These are phyloP conservation scores for Hofmannophila pseudospretella DNA, from an alignment of 2,888 invertebrate species.

Conservation along the genomic window DNA sequence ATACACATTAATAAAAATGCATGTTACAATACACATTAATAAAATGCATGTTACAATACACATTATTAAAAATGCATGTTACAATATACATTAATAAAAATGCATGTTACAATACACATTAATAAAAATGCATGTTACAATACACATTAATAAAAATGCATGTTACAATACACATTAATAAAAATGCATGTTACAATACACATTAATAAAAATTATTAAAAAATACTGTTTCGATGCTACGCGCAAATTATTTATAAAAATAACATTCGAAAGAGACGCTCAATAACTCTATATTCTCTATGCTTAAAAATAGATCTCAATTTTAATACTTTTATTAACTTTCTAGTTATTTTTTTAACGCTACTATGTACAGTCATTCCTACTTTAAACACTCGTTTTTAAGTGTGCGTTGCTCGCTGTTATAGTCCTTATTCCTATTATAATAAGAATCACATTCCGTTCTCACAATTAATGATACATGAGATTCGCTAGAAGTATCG, in stretches of 20 bases:
- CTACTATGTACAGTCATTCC: constrained; percentile 44
- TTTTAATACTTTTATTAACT: constrained; percentile 56
- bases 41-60: too few relatives aligned
- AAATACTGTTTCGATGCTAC: constrained; percentile 72
- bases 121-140: constrained; percentile 18
- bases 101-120: constrained; percentile 10
- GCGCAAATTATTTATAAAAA: constrained; percentile 60
- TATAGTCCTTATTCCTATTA: constrained; percentile 4
- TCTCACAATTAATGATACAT: constrained; percentile 19
- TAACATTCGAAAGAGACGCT: constrained; percentile 55
- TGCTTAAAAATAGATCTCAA: constrained; percentile 56
- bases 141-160: constrained; percentile 15
- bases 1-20: constrained; percentile 15
- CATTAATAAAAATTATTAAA: constrained; percentile 24
- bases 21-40: constrained; percentile 9
- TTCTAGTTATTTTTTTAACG: constrained; percentile 28
- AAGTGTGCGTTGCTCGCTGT: constrained; percentile 16
- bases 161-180: constrained; percentile 7
- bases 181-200: constrained; percentile 12
- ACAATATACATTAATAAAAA: too few relatives aligned
- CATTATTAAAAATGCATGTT: constrained; percentile 56
- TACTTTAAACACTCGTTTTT: neutral
- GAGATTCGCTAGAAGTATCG: constrained; percentile 53
- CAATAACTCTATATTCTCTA: constrained; percentile 41
- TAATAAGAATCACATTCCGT: constrained; percentile 16